Evolutionary conservation across 35 echinoderm and acorn worm genomes (phyloP).

Genomic region (Apostichopus californicus): DNA sequence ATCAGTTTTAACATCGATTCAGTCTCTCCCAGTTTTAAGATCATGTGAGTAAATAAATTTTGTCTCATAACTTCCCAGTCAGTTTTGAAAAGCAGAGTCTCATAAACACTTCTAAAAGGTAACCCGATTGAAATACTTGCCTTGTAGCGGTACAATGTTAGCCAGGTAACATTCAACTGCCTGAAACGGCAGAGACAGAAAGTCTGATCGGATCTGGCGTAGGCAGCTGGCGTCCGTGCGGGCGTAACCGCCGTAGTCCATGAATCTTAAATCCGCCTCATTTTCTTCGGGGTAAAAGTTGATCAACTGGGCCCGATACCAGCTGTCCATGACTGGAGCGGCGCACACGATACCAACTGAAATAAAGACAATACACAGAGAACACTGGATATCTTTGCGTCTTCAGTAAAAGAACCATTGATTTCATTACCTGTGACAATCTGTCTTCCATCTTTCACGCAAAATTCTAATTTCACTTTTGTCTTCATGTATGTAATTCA

Average conservation of each 20-base stretch:
- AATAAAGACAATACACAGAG: neutral
- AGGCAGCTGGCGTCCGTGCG: slow-evolving; percentile 63
- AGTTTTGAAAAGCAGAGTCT: too few species aligned
- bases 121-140: slow-evolving; percentile 6
- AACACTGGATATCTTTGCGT: neutral
- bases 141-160: slow-evolving; percentile 79
- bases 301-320: slow-evolving; percentile 90
- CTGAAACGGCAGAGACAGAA: slow-evolving; percentile 94
- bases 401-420: too few species aligned
- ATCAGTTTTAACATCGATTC: too few species aligned
- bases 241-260: slow-evolving; percentile 95
- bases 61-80: too few species aligned
- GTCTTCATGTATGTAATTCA: too few species aligned
- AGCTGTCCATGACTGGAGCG: slow-evolving; percentile 84
- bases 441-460: too few species aligned
- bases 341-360: slow-evolving; percentile 92
- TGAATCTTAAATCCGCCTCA: slow-evolving; percentile 77
- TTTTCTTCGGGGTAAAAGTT: slow-evolving; percentile 75
- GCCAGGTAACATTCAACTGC: slow-evolving; percentile 92
- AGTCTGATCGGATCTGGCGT: slow-evolving; percentile 88
- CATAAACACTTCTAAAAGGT: too few species aligned
- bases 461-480: too few species aligned
- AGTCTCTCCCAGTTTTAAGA: too few species aligned
- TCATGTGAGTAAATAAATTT: too few species aligned
- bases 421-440: too few species aligned